Evolutionary conservation across 2,797 vertebrate species (phyloP).

Genomic region (Melanotaenia parkinsoni): DNA sequence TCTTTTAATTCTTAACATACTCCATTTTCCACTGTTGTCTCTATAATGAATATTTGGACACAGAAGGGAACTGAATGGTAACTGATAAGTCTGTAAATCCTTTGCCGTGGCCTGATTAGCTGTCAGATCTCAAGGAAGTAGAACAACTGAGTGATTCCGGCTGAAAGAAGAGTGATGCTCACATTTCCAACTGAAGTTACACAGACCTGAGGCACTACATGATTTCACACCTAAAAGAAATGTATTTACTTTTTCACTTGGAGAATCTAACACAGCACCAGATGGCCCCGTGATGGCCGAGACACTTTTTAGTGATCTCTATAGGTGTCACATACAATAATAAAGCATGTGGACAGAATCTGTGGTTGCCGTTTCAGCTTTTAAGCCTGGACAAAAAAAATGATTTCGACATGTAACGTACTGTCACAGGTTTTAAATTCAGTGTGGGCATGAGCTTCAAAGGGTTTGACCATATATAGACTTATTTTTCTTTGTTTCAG

Average conservation of each 20-base stretch:
- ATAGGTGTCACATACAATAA: neutral
- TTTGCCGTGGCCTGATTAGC: neutral
- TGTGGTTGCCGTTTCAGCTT: neutral
- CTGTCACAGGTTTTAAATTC: neutral
- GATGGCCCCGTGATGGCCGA: neutral
- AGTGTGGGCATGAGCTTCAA: neutral
- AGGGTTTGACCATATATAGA: neutral
- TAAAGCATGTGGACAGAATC: neutral
- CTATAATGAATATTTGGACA: neutral
- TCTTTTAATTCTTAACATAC: too few species aligned
- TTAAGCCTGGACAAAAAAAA: neutral
- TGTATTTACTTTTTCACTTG: neutral
- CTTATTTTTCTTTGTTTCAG: neutral
- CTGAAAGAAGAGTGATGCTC: constrained; percentile 3
- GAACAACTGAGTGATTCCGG: neutral
- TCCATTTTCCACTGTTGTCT: neutral
- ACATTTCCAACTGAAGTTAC: neutral
- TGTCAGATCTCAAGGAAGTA: neutral
- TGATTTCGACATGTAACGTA: neutral
- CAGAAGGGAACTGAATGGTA: neutral
- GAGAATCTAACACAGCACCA: neutral
- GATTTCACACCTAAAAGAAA: constrained; percentile 12
- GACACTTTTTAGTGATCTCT: neutral
- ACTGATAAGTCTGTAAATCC: constrained; percentile 1
- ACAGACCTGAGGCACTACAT: neutral